Conservation (phyloP, 2,888 invertebrate genomes). For the Hirtodrosophila cameraria region DNA sequence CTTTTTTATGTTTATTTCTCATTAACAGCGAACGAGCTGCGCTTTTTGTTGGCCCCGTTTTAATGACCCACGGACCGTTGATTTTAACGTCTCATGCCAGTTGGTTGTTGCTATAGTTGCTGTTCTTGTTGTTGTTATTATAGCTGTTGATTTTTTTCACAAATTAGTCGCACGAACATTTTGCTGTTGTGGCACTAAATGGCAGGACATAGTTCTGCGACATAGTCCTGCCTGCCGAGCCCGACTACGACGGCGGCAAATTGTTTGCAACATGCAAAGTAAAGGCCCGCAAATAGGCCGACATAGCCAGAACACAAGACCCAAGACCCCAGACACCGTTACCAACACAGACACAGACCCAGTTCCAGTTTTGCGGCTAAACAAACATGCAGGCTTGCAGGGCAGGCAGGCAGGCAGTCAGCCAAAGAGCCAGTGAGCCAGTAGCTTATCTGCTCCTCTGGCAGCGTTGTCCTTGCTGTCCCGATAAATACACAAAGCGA, state of each 20-base stretch:
- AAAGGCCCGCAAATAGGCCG: constrained; percentile 66
- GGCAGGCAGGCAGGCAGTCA: constrained; percentile 15
- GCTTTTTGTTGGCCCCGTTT: constrained; percentile 64
- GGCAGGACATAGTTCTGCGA: constrained; percentile 46
- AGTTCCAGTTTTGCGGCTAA: constrained; percentile 40
- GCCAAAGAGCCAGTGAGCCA: constrained; percentile 19
- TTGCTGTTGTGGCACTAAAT: constrained; percentile 66
- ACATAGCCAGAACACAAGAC: constrained; percentile 28
- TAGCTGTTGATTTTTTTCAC: constrained; percentile 57
- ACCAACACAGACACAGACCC: constrained; percentile 19
- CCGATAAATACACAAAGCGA: constrained; percentile 44
- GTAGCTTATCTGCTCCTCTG: constrained; percentile 39
- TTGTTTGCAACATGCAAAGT: constrained; percentile 76
- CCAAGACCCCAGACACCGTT: constrained; percentile 10
- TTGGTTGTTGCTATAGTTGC: constrained; percentile 37
- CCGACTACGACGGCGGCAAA: constrained; percentile 53
- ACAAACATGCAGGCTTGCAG: constrained; percentile 52
- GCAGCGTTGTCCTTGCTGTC: constrained; percentile 45
- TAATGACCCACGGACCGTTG: constrained; percentile 65
- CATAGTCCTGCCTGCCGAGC: constrained; percentile 3
- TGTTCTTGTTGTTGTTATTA: constrained; percentile 16
- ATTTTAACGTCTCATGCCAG: constrained; percentile 69
- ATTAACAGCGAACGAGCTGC: constrained; percentile 64
- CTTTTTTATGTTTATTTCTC: constrained; percentile 60
- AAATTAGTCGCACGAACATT: constrained; percentile 78